Base-by-base conservation (phyloP, 2,888 invertebrate species). In the Sthenelais limicola region DNA sequence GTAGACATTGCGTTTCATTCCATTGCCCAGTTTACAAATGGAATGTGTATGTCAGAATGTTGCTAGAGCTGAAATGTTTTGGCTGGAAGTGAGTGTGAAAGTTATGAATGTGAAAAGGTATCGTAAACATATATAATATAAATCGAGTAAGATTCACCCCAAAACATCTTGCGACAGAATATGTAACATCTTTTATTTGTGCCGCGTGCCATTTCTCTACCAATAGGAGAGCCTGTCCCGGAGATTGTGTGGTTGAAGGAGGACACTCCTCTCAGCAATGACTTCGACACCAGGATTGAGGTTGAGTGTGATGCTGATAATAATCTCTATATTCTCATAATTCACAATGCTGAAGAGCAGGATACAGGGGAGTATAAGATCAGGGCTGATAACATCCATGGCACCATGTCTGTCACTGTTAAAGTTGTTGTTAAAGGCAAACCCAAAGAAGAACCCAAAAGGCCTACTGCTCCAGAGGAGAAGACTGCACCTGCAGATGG, bases 281-380 rank as follows among this genome's bases (percentile, higher is more conserved):
- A 69, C 52, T 30, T 51, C 26, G 67, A 67, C 67, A 30, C 67
- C 4, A 33, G 67, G 12, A 67, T 67, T 28, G 67, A 67, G 49
- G 43, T 48, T 9, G 49, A 67, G 48, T 48, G 24, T 12, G 67
- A 67, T 28, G 32, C 21, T 15, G 49, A 28, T 43, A 48, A 28
- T 48, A 47, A 48, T 28, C 47, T 48, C 3, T 48, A 67, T 43
- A 30, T 67, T 26, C 52, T 69, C 9, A 24, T 49, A 51, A 69
- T 69, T 21, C 43, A 69, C 43, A 32, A 69, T 9, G 69, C 69
- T 21, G 35, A 24, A n/a, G n/a, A 18, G n/a, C 15, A 12, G 21
- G 69, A 69, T 28, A 52, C 69, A 12, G 69, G 52, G 3, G 69
- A 69, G 12, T 69, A 69, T 52, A 52, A 51, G 24, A 52, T 69